Percentiles rank a stretch among this genome's conserved stretches.
Evolutionary conservation across 1,140 invertebrate species (phyloP).

Genomic region (Drosophila carrolli): DNA sequence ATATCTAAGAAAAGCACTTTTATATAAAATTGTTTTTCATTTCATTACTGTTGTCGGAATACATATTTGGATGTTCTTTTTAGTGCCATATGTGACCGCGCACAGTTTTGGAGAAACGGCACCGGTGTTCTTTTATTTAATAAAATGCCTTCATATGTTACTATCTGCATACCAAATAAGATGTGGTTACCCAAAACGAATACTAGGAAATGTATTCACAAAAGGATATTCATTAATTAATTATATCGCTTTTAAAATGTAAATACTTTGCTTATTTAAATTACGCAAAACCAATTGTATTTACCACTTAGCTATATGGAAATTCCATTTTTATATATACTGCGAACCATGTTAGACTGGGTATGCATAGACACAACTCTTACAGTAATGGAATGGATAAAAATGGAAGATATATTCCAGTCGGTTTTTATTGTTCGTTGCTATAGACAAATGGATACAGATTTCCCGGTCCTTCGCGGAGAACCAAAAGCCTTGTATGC

Average conservation of each 20-base stretch:
- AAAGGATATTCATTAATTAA: conserved; percentile 97
- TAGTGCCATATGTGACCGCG: conserved; percentile 95
- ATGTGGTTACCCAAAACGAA: conserved; percentile 96
- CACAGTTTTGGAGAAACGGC: conserved; percentile 94
- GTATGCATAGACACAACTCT: conserved; percentile 99
- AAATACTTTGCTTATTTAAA: conserved; percentile 44
- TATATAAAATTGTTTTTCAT: conserved; percentile 96
- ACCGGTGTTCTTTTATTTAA: conserved; percentile 97
- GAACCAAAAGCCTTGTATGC: conserved; percentile 90
- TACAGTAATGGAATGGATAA: conserved; percentile 98
- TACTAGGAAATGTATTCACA: conserved; percentile 97
- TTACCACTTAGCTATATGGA: conserved; percentile 92
- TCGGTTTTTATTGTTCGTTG: conserved; percentile 98
- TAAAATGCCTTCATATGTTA: conserved; percentile 97
- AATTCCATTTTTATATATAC: conserved; percentile 98
- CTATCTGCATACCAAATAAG: conserved; percentile 97
- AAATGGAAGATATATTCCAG: conserved; percentile 99
- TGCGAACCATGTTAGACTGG: conserved; percentile 99
- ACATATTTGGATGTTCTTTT: conserved; percentile 99
- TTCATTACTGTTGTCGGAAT: conserved; percentile 94
- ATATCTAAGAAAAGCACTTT: conserved; percentile 96
- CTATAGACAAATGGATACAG: conserved; percentile 93
- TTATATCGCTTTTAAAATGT: conserved; percentile 96
- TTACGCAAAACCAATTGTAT: neutral
- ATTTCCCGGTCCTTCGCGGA: conserved; percentile 95